These are phyloP conservation scores for Oxygymnocypris stewartii DNA, from an alignment of 2,113 vertebrate genomes.

Conservation along the genomic window DNA sequence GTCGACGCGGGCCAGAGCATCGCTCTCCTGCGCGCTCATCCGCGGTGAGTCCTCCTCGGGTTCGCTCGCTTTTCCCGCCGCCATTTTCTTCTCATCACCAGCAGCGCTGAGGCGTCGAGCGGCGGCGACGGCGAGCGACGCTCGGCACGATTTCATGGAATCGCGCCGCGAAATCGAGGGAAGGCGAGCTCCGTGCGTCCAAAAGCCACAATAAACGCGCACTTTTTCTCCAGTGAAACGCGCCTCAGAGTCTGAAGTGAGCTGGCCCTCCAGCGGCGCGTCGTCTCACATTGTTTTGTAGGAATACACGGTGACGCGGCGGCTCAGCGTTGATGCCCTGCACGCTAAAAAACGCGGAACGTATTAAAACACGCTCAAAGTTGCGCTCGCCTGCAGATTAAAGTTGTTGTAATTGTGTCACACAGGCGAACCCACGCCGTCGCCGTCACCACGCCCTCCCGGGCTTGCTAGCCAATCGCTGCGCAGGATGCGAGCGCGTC, in stretches of 20 bases:
- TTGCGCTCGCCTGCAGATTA: constrained; percentile 83
- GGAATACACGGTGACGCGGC: constrained; percentile 26
- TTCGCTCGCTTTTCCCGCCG: constrained; percentile 95
- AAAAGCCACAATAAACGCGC: constrained; percentile 10
- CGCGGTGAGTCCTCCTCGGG: constrained; percentile 93
- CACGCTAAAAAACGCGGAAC: constrained; percentile 59
- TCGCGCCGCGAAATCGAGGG: constrained; percentile 72
- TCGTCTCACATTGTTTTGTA: constrained; percentile 54
- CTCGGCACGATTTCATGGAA: constrained; percentile 96
- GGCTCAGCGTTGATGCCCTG: constrained; percentile 8
- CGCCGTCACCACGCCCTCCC: constrained; percentile 77
- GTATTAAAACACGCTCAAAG: constrained; percentile 76
- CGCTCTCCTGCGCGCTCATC: constrained; percentile 88
- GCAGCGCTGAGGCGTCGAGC: constrained; percentile 80
- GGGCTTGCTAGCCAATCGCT: constrained; percentile 71
- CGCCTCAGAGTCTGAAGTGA: constrained; percentile 40
- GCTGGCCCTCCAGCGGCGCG: constrained; percentile 44
- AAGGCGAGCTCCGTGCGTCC: constrained; percentile 58
- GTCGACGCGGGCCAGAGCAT: constrained; percentile 83
- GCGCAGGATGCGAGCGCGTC: constrained; percentile 70
- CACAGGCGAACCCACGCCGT: constrained; percentile 87
- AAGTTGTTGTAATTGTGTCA: constrained; percentile 99
- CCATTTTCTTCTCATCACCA: constrained; percentile 99
- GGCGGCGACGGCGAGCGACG: constrained; percentile 83
- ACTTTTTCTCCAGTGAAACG: constrained; percentile 47